Evolutionary conservation across 1,140 invertebrate species (phyloP).

Genomic region (Ceratina calcarata): DNA sequence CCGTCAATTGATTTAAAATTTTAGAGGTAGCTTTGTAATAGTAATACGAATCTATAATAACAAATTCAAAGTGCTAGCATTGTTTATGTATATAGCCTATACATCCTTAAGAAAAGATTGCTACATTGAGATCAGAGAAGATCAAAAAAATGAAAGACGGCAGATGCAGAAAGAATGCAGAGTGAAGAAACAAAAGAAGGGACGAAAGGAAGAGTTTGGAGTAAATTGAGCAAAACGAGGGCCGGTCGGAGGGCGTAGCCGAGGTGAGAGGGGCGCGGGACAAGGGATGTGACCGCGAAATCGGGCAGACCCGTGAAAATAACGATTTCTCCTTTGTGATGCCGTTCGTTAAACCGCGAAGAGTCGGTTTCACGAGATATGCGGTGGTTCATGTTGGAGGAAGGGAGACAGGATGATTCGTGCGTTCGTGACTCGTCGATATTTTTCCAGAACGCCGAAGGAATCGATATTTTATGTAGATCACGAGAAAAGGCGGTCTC

Average conservation of each 20-base stretch:
- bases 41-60: no score
- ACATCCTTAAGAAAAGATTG: not conserved
- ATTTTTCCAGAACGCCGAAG: constrained; percentile 61
- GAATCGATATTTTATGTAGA: constrained; percentile 76
- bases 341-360: constrained; percentile 63
- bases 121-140: not conserved
- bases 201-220: not conserved
- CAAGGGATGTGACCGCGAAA: constrained; percentile 72
- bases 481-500: constrained; percentile 63
- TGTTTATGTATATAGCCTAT: no score
- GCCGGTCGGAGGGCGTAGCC: constrained; percentile 39
- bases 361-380: constrained; percentile 48
- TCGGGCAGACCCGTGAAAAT: constrained; percentile 72
- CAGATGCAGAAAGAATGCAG: not conserved
- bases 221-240: constrained; percentile 16
- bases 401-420: constrained; percentile 7
- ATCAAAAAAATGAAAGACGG: constrained; percentile 5
- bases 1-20: no score
- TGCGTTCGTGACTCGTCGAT: constrained; percentile 70
- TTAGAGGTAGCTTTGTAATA: no score
- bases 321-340: constrained; percentile 72
- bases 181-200: constrained; percentile 12
- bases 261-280: constrained; percentile 32
- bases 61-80: no score
- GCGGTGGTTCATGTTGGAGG: not conserved